Base-by-base conservation (phyloP, 1,140 invertebrate species). In the Brachionus asplanchnoidis region DNA sequence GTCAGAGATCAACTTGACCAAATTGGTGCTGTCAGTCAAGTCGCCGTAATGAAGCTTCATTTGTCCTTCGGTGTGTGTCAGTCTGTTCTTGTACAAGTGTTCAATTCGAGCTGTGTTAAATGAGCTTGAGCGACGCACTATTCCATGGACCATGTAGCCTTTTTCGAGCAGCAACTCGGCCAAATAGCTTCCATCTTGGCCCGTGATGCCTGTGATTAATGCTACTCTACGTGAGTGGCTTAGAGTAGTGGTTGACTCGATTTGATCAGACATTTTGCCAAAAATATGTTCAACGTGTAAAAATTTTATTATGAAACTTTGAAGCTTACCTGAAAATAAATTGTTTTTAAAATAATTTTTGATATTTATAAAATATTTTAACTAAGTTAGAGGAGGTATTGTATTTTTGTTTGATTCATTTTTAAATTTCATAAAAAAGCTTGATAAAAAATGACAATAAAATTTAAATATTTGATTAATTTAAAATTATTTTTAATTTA, bases 101-200 rank as follows among this genome's bases (percentile, higher is more conserved):
- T n/a, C n/a, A n/a, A n/a, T n/a, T n/a, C n/a, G n/a, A n/a, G n/a
- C n/a, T n/a, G n/a, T n/a, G n/a, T n/a, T n/a, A n/a, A n/a, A n/a
- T n/a, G n/a, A n/a, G n/a, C n/a, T n/a, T n/a, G 97, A 93, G 77
- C 98, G 90, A 68, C 98, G 90, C 28, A 99, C 95, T 44, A 98
- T 95, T 0, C 97, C 97, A 91, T 53, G 97, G 0, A 99, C 96
- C 89, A 94, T 92, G 89, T 99, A 99, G 2, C 96, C 96, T 91
- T 99, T 99, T 11, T 93, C 92, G 3, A 99, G 90, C 2, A 99
- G 90, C 85, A 99, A 94, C 90, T 99, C 98, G 4, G 97, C 95
- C 86, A 99, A 91, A 91, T 99, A 99, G 0, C 97, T 99, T 17
- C 98, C 98, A 94, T 99, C 98, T 97, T 97, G 95, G 85, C 95